Base-by-base conservation (phyloP, 2,888 invertebrate species). In the Tipula helvola region DNA sequence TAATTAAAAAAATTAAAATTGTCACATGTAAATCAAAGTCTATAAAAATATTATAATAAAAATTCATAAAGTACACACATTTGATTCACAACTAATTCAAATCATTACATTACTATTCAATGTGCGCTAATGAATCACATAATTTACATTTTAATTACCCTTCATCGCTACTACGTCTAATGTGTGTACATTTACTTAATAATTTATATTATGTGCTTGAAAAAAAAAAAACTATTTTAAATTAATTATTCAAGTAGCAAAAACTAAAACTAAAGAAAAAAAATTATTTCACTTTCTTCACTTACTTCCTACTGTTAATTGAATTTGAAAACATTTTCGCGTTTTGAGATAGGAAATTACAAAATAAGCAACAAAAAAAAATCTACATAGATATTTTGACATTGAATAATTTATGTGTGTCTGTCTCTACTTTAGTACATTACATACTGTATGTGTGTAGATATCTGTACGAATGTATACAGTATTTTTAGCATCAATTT, bases 271-370 rank as follows among this genome's bases (percentile, higher is more conserved):
- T n/a, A n/a, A n/a, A n/a, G n/a, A 52, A 16, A 16, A 52, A 71
- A 71, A 71, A 71, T 71, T 71, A 71, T 71, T 71, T 71, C 71
- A 71, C 71, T 71, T 71, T 71, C 71, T 71, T 71, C 71, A 71
- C 28, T 7, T 71, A 71, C 71, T 71, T 71, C 71, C 71, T 71
- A 52, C 71, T 71, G 3, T 71, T 71, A 71, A 71, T 71, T 71
- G 10, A 71, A 71, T 71, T 71, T 71, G 28, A 28, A 71, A 71
- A 28, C 10, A 71, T 71, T 71, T 71, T 71, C 71, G 28, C 71
- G 71, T 28, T 71, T 71, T 71, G 12, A 71, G 71, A 71, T 71
- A 71, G 71, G 71, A 71, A 71, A 71, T 71, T 71, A 28, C 28
- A 71, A 71, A 71, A 71, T 28, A 71, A 10, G n/a, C 71, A 71